A percentile compares a stretch with the other conserved stretches of the same genome.
Conservation (phyloP, 2,797 vertebrate species). For the Typhlichthys subterraneus region DNA sequence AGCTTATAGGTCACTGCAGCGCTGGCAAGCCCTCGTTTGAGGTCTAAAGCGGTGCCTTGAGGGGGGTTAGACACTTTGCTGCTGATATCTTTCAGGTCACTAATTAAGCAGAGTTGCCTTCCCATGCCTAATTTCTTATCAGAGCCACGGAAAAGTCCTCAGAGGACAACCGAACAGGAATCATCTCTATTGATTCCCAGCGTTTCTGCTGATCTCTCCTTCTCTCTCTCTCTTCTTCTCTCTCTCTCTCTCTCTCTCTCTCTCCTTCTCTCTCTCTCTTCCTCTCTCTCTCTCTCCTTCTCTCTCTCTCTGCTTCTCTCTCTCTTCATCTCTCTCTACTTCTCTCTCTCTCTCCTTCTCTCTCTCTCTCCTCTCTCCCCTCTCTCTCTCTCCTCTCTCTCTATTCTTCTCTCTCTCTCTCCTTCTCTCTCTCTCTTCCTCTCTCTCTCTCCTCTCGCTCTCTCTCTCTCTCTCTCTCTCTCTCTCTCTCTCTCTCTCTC, state of each 20-base stretch:
- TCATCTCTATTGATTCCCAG: background rate
- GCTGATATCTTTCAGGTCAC: slow-evolving; percentile 24
- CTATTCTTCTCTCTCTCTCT: background rate
- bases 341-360: background rate
- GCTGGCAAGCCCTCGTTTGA: slow-evolving; percentile 26
- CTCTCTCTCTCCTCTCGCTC: background rate
- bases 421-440: background rate
- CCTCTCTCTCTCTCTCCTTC: background rate
- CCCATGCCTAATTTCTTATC: slow-evolving; percentile 4
- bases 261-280: background rate
- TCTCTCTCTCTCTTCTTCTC: background rate
- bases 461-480: background rate
- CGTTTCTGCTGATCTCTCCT: background rate
- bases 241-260: background rate
- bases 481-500: background rate
- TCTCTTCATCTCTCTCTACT: background rate
- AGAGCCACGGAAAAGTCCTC: background rate
- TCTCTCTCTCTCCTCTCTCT: background rate
- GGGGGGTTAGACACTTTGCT: slow-evolving; percentile 3
- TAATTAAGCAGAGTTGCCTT: slow-evolving; percentile 14
- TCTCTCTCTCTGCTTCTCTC: background rate
- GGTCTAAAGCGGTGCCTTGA: slow-evolving; percentile 21
- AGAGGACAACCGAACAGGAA: background rate
- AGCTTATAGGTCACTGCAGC: slow-evolving; percentile 38
- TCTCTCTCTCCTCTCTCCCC: background rate